These are phyloP conservation scores for Drosophila algonquin DNA, from an alignment of 2,888 invertebrate genomes.

Conservation along the genomic window DNA sequence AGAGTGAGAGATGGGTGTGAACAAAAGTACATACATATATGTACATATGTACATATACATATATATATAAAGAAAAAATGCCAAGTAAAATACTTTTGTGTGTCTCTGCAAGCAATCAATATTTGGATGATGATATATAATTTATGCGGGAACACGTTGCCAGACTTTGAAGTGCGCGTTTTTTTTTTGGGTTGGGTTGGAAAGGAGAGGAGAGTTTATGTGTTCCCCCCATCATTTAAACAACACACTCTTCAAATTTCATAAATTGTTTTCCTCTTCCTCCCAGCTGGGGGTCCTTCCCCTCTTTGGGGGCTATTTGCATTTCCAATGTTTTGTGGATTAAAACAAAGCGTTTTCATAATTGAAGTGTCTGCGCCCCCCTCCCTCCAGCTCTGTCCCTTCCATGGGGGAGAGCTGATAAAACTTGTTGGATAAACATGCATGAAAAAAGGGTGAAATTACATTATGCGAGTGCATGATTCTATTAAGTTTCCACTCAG, in stretches of 20 bases:
- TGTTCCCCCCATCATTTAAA: slow-evolving; percentile 24
- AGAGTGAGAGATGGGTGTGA: slow-evolving; percentile 7
- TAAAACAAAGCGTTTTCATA: slow-evolving; percentile 74
- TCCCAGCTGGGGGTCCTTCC: slow-evolving; percentile 19
- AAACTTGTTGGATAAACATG: not conserved
- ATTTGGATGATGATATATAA: slow-evolving; percentile 40
- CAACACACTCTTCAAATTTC: slow-evolving; percentile 23
- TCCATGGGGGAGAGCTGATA: not conserved
- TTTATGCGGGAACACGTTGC: slow-evolving; percentile 73
- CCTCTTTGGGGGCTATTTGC: slow-evolving; percentile 48
- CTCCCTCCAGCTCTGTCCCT: not conserved
- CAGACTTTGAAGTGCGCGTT: slow-evolving; percentile 19
- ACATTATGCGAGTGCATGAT: slow-evolving; percentile 66
- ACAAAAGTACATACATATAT: not conserved
- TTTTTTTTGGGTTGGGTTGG: slow-evolving; percentile 21
- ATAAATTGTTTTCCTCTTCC: slow-evolving; percentile 11
- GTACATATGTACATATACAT: too few relatives aligned
- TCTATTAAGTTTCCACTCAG: slow-evolving; percentile 17
- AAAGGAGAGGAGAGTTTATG: slow-evolving; percentile 11
- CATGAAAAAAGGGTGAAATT: slow-evolving; percentile 56
- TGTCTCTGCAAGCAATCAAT: slow-evolving; percentile 23
- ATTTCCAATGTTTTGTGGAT: slow-evolving; percentile 63
- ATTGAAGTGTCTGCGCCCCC: slow-evolving; percentile 63
- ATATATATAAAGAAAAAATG: not conserved
- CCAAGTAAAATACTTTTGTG: slow-evolving; percentile 16